These are phyloP conservation scores for Zootoca vivipara DNA, from an alignment of 2,113 vertebrate species.

Conservation along the genomic window DNA sequence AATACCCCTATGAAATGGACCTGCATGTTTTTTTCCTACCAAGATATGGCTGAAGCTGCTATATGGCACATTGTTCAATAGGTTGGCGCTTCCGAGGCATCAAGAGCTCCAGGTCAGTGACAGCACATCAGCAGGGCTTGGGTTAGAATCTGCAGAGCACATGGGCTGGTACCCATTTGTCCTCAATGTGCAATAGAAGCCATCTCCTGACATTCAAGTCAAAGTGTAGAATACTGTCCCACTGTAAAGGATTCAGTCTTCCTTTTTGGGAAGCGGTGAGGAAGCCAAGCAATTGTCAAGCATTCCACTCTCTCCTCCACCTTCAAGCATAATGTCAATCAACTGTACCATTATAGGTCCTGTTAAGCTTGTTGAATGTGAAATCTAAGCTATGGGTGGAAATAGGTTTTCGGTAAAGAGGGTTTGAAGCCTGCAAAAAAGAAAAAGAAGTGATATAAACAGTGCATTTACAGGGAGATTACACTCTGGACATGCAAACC, in stretches of 20 bases:
- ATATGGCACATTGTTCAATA: slow-evolving; percentile 62
- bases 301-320: slow-evolving; percentile 7
- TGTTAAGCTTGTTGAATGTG: slow-evolving; percentile 87
- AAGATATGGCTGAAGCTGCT: slow-evolving; percentile 67
- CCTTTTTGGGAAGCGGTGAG: slow-evolving; percentile 53
- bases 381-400: slow-evolving; percentile 86
- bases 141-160: slow-evolving; percentile 44
- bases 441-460: not conserved
- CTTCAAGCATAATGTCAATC: slow-evolving; percentile 78
- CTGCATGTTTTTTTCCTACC: slow-evolving; percentile 36
- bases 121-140: slow-evolving; percentile 18
- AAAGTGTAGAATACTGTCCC: slow-evolving; percentile 35
- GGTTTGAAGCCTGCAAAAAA: slow-evolving; percentile 88
- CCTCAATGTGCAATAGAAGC: slow-evolving; percentile 57
- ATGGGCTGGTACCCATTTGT: slow-evolving; percentile 28
- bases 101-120: slow-evolving; percentile 48
- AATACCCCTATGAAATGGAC: slow-evolving; percentile 48
- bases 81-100: slow-evolving; percentile 58
- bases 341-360: slow-evolving; percentile 89
- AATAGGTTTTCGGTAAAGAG: slow-evolving; percentile 92
- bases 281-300: slow-evolving; percentile 54
- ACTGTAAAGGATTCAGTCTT: slow-evolving; percentile 56
- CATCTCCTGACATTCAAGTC: slow-evolving; percentile 42
- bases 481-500: not conserved
- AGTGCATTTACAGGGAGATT: slow-evolving; percentile 24